Evolutionary conservation across 2,888 invertebrate genomes (phyloP).

Genomic region (Dynastes hyllus): DNA sequence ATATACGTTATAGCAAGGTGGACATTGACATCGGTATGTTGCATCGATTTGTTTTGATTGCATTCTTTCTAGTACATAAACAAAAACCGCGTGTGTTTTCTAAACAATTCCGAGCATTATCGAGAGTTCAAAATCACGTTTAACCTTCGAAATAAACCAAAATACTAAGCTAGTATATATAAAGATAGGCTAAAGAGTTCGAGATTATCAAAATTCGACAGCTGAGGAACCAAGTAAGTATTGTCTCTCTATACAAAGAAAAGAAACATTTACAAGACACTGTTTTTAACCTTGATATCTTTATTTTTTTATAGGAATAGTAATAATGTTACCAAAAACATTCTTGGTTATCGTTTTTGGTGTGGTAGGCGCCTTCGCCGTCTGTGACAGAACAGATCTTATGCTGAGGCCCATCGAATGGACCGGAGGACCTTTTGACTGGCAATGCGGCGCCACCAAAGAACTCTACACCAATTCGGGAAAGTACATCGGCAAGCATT

Average conservation of each 20-base stretch:
- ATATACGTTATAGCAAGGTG: too few species aligned
- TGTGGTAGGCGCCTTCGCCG: slow-evolving; percentile 54
- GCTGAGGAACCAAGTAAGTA: slow-evolving; percentile 1
- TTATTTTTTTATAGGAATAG: slow-evolving; percentile 28
- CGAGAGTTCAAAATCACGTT: slow-evolving; percentile 34
- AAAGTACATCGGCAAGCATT: slow-evolving; percentile 75
- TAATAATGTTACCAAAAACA: slow-evolving; percentile 13
- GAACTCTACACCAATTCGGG: slow-evolving; percentile 75
- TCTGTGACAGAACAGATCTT: slow-evolving; percentile 59
- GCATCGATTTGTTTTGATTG: slow-evolving; percentile 17
- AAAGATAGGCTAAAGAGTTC: slow-evolving; percentile 4
- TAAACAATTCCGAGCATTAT: slow-evolving; percentile 17
- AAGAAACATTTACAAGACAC: background rate
- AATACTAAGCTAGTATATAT: slow-evolving; percentile 23
- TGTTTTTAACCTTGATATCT: background rate
- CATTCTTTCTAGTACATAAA: background rate
- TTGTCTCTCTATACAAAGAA: background rate
- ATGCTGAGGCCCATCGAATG: slow-evolving; percentile 64
- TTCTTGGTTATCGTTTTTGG: slow-evolving; percentile 9
- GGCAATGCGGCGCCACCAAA: slow-evolving; percentile 73
- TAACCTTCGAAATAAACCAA: slow-evolving; percentile 32
- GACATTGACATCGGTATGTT: slow-evolving; percentile 20
- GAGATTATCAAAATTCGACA: slow-evolving; percentile 8
- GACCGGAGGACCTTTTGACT: slow-evolving; percentile 68
- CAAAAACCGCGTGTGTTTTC: slow-evolving; percentile 9